phyloP scores from a whole-genome alignment of 2,888 invertebrate species.

The Ectemnius cavifrons region DNA sequence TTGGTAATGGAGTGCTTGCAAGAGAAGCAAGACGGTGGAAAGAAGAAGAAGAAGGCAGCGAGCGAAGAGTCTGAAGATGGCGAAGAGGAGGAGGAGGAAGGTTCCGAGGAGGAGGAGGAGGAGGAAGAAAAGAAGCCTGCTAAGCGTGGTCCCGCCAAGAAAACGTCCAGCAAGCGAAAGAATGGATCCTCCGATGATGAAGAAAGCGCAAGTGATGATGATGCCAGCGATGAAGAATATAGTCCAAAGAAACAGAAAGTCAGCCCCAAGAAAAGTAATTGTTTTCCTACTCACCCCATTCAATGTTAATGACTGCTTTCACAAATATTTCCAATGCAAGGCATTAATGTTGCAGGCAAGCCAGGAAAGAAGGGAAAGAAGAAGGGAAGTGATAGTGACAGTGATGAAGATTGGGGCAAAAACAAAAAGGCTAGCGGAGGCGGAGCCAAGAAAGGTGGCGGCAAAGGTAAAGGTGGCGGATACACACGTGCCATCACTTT shows the following conservation, averaged over 20 bases:
- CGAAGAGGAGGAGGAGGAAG: slow-evolving; percentile 79
- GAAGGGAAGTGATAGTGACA: slow-evolving; percentile 84
- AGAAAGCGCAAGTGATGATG: slow-evolving; percentile 80
- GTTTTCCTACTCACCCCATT: not conserved
- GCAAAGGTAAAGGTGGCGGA: slow-evolving; percentile 80
- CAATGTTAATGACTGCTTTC: not conserved
- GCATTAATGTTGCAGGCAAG: slow-evolving; percentile 60
- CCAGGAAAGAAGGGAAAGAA: slow-evolving; percentile 80
- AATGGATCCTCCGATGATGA: slow-evolving; percentile 79
- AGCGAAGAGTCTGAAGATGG: slow-evolving; percentile 78
- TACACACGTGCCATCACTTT: slow-evolving; percentile 92
- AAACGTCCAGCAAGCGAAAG: slow-evolving; percentile 79
- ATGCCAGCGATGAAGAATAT: slow-evolving; percentile 82
- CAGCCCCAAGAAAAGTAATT: slow-evolving; percentile 79
- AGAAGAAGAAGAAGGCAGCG: slow-evolving; percentile 78
- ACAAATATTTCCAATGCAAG: not conserved
- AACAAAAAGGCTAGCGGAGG: slow-evolving; percentile 79
- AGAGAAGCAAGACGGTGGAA: slow-evolving; percentile 76
- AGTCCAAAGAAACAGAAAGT: slow-evolving; percentile 81
- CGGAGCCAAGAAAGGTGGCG: slow-evolving; percentile 80
- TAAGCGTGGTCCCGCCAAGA: slow-evolving; percentile 80
- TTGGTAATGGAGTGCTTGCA: slow-evolving; percentile 89
- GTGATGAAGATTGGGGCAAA: slow-evolving; percentile 85
- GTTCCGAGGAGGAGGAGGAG: slow-evolving; percentile 78
- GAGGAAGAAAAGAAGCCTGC: slow-evolving; percentile 80